Evolutionary conservation across 2,113 vertebrate species (phyloP).

Genomic region (Budorcas taxicolor): DNA sequence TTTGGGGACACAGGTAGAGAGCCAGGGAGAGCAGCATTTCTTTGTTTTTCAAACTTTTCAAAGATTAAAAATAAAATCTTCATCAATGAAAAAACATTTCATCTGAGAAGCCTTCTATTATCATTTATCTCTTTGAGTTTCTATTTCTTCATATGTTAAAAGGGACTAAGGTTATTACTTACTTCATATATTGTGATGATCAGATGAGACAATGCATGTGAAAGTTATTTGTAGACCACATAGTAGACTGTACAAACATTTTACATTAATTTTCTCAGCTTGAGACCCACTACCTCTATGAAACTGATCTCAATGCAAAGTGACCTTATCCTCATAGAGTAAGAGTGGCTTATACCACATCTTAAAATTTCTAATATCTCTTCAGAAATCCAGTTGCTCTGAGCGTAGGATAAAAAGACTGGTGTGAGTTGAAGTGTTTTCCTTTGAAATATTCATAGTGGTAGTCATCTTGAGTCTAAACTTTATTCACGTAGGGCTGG

Average conservation of each 20-base stretch:
- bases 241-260: background rate
- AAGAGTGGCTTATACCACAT: background rate
- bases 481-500: background rate
- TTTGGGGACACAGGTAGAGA: background rate
- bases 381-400: background rate
- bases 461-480: background rate
- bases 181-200: background rate
- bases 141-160: background rate
- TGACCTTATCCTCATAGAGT: background rate
- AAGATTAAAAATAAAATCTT: background rate
- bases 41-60: background rate
- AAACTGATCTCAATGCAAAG: background rate
- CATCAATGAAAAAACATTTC: background rate
- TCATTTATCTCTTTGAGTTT: background rate
- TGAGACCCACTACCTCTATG: background rate
- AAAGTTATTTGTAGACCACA: background rate
- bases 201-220: background rate
- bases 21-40: background rate
- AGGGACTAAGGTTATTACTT: background rate
- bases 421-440: background rate
- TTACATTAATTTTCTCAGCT: background rate
- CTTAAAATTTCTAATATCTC: background rate
- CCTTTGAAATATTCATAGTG: background rate
- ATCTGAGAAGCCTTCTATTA: background rate
- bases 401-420: background rate